These are phyloP conservation scores for Sinodicranocentrus sp. DNA, from an alignment of 2,888 invertebrate genomes.

Conservation along the genomic window DNA sequence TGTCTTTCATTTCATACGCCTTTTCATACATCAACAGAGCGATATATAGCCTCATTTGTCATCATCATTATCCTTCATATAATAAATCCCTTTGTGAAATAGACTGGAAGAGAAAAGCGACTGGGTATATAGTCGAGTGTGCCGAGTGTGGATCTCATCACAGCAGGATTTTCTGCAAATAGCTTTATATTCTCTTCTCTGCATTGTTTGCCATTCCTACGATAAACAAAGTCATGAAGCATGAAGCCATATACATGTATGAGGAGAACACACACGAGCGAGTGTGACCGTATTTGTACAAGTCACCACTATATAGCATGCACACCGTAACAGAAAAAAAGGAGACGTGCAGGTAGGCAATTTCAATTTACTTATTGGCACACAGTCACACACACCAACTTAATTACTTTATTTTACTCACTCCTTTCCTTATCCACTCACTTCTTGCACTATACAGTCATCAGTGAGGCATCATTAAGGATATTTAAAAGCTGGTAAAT, in stretches of 20 bases:
- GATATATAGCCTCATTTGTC: constrained; percentile 18
- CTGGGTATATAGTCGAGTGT: neutral
- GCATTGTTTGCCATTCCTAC: too few species aligned
- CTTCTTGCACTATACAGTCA: neutral
- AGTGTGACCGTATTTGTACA: neutral
- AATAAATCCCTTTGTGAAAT: constrained; percentile 25
- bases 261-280: neutral
- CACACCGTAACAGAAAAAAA: neutral
- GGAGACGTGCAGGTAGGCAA: constrained; percentile 12
- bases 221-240: constrained; percentile 19
- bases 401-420: constrained; percentile 62
- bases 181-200: constrained; percentile 1
- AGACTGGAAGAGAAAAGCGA: constrained; percentile 33
- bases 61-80: constrained; percentile 3
- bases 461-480: constrained; percentile 1
- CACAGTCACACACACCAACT: constrained; percentile 33
- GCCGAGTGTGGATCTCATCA: too few species aligned
- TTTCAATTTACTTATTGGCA: constrained; percentile 39
- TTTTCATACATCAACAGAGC: neutral
- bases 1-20: too few species aligned
- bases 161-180: constrained; percentile 37
- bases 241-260: constrained; percentile 9
- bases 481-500: constrained; percentile 48
- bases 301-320: neutral
- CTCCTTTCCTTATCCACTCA: constrained; percentile 19